Percentiles rank a stretch among this genome's conserved stretches.
Evolutionary conservation across 30 jellyfish, hydroid and myxozoan genomes (phyloP).

Genomic region (Aurelia sp.): DNA sequence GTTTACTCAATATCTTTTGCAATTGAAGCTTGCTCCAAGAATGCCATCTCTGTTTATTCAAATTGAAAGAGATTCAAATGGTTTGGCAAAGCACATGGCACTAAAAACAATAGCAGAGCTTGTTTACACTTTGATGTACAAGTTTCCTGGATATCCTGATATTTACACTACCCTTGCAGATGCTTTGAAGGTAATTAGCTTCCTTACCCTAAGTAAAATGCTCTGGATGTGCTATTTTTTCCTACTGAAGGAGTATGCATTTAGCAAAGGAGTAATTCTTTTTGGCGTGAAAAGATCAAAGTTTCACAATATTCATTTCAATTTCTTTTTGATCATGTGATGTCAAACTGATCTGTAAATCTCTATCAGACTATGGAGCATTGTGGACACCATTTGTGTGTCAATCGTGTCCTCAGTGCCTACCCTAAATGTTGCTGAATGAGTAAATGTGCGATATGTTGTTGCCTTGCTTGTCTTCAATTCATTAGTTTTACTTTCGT

Average conservation of each 20-base stretch:
- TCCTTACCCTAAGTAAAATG: neutral
- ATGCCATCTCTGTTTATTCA: conserved; percentile 58
- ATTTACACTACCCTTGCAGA: conserved; percentile 42
- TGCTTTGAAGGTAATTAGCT: conserved; percentile 60
- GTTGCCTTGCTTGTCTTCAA: no score
- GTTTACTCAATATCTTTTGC: neutral
- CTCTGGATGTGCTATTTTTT: neutral
- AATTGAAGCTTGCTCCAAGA: conserved; percentile 58
- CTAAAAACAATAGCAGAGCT: conserved; percentile 63
- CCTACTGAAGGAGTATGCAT: neutral
- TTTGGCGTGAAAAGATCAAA: no score
- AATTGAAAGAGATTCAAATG: conserved; percentile 46
- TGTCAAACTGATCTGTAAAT: no score
- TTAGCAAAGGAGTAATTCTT: no score
- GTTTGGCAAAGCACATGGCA: conserved; percentile 10
- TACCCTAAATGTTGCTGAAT: no score
- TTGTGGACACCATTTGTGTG: no score
- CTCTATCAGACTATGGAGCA: no score
- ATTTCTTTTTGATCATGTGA: no score
- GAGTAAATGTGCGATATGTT: no score
- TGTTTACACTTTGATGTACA: conserved; percentile 74
- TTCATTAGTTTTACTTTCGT: no score
- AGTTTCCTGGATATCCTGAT: conserved; percentile 81
- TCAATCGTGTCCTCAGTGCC: no score
- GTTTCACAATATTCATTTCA: no score